Evolutionary conservation across 2,888 invertebrate species (phyloP), one percentile per base, ranked within the genome.

Genomic region (Acronicta psi): DNA sequence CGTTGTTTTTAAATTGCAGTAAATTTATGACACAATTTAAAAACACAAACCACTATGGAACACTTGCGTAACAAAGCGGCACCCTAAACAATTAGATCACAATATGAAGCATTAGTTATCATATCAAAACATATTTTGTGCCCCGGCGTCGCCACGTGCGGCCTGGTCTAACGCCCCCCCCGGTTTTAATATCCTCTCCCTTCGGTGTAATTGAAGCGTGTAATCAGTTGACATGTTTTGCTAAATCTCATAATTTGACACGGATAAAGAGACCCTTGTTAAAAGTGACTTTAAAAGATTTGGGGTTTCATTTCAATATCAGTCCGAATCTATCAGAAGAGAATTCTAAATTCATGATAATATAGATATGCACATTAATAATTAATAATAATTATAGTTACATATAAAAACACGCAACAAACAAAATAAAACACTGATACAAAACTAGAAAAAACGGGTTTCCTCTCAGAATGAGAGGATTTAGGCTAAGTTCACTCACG

Each of bases 171-270:
- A 50, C 46, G 41, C 81, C 77, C 78, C 77, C 78, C 75, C 69
- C 69, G 46, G 50, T 66, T 71, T 68, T 67, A 72, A 69, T 69
- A 61, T 79, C 59, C 63, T 52, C 79, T 84, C 83, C 81, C 61
- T 58, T 42, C 67, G 47, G 71, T 38, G 83, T 91, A 91, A 93
- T 92, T 92, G 91, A 87, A 90, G 87, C 93, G 91, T 87, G 88
- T 92, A 92, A 93, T 92, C 84, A 81, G 86, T 80, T 86, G 91
- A 93, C 90, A 91, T 92, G 90, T 93, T 93, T 89, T 89, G 86
- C 85, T 89, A 89, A 90, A 88, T 91, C 92, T 85, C 82, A 86
- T 92, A 90, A 92, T 92, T 91, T 90, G 92, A 91, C 89, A 86
- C 80, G 82, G 88, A 81, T 56, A 80, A 83, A 71, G 70, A 73